phyloP scores from a whole-genome alignment of 2,113 vertebrate species.

The Gambusia holbrooki region DNA sequence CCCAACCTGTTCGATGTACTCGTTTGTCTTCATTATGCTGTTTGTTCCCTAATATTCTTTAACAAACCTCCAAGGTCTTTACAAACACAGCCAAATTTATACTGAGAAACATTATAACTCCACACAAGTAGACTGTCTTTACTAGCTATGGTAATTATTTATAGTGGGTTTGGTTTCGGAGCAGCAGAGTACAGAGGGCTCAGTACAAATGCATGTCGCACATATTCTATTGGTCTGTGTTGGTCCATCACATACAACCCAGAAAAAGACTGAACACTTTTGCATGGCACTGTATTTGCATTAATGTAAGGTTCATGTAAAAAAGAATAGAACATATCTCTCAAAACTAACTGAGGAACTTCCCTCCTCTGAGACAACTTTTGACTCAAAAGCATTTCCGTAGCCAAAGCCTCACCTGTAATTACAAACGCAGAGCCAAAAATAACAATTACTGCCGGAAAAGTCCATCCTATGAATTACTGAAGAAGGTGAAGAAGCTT shows the following conservation, averaged over 20 bases:
- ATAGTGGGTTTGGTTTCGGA: background rate
- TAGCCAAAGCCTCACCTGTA: slow-evolving; percentile 59
- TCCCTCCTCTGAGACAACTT: slow-evolving; percentile 50
- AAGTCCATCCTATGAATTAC: slow-evolving; percentile 67
- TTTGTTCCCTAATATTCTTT: background rate
- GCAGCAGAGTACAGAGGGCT: background rate
- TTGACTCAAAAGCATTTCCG: slow-evolving; percentile 52
- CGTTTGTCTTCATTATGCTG: background rate
- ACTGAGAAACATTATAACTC: background rate
- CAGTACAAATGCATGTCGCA: background rate
- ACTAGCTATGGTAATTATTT: background rate
- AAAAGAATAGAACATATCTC: background rate
- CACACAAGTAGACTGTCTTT: background rate
- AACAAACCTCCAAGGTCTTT: background rate
- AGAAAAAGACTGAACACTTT: background rate
- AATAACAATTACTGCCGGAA: slow-evolving; percentile 73
- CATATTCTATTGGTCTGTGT: background rate
- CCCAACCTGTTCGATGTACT: background rate
- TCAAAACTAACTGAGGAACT: slow-evolving; percentile 3
- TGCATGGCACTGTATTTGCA: background rate
- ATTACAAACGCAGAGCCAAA: slow-evolving; percentile 69
- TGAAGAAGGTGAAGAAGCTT: slow-evolving; percentile 57
- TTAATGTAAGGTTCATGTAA: background rate
- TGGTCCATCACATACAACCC: background rate
- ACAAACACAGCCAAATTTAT: too few relatives aligned